Evolutionary conservation across 2,888 invertebrate genomes (phyloP).

Genomic region (Oeneis ivallda): DNA sequence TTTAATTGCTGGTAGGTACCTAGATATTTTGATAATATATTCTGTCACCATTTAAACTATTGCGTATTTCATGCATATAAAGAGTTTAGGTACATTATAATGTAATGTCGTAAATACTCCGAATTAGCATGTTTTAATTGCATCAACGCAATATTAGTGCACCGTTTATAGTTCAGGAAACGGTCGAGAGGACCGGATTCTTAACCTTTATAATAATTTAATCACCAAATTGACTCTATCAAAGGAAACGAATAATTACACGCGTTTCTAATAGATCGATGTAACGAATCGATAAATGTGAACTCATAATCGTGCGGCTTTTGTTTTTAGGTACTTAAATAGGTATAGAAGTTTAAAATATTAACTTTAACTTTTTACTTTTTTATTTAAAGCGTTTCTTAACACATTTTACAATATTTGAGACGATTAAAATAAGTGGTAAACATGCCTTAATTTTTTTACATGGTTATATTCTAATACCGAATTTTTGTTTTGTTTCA

Average conservation of each 20-base stretch:
- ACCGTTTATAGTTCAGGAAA: slow-evolving; percentile 42
- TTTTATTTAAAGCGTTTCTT: no score
- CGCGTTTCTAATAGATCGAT: slow-evolving; percentile 34
- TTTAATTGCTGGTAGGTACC: no score
- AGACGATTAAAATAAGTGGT: no score
- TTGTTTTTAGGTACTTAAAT: not conserved
- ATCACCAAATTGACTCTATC: slow-evolving; percentile 35
- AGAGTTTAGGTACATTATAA: slow-evolving; percentile 3
- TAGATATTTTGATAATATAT: not conserved
- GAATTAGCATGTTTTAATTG: slow-evolving; percentile 23
- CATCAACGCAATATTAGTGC: slow-evolving; percentile 13
- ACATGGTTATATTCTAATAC: not conserved
- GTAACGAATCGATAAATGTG: slow-evolving; percentile 38
- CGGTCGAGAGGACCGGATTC: slow-evolving; percentile 37
- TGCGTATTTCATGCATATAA: not conserved
- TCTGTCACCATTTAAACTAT: not conserved
- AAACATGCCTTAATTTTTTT: no score
- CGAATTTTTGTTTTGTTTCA: slow-evolving; percentile 14
- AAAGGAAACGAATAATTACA: slow-evolving; percentile 38
- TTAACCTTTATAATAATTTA: slow-evolving; percentile 41
- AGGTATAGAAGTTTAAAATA: no score
- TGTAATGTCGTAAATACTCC: not conserved
- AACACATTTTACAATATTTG: no score
- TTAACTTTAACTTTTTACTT: no score
- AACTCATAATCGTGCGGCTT: slow-evolving; percentile 26